Base-by-base conservation (phyloP, 2,113 vertebrate species). In the Dendropsophus ebraccatus region DNA sequence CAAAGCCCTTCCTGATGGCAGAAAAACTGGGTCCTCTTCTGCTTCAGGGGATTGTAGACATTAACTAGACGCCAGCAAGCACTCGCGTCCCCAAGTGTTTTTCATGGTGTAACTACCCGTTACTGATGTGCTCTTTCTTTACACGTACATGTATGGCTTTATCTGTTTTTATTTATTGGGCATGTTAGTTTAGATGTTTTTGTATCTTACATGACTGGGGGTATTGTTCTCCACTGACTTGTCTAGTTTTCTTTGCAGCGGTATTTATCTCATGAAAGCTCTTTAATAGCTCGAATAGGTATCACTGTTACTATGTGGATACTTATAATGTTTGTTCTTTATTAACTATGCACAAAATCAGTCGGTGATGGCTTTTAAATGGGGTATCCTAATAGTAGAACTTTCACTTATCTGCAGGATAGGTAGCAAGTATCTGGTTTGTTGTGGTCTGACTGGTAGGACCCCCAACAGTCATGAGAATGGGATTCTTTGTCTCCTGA, bases 1-100 rank as follows among this genome's bases (percentile, higher is more conserved):
- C 97, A 98, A 97, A 98, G 95, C 96, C 95, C 95, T 97, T 97
- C 96, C 96, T 96, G 97, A 96, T 97, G 97, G 94, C 97, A 97
- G 97, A 97, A 96, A 93, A 94, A 95, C 95, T 95, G 95, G 94
- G 96, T 97, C 96, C 95, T 97, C 96, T 97, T 95, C 95, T 96
- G 95, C 96, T 95, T 95, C 97, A 97, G 96, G 96, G 96, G 95
- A 97, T 96, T 98, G 95, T 97, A 98, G 96, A 96, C 96, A 96
- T 96, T 95, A 95, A 96, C 94, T 96, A 96, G 96, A 96, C 95
- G 95, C 95, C 95, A 96, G 96, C 96, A 94, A 95, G 95, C 95
- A 96, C 94, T 96, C 95, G 94, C 96, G 94, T 95, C 94, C 95
- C 95, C 94, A 95, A 95, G 93, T 95, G 94, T 96, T 94, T 95